Conservation (phyloP, 1,140 invertebrate species). For the Pomacea maculata region DNA sequence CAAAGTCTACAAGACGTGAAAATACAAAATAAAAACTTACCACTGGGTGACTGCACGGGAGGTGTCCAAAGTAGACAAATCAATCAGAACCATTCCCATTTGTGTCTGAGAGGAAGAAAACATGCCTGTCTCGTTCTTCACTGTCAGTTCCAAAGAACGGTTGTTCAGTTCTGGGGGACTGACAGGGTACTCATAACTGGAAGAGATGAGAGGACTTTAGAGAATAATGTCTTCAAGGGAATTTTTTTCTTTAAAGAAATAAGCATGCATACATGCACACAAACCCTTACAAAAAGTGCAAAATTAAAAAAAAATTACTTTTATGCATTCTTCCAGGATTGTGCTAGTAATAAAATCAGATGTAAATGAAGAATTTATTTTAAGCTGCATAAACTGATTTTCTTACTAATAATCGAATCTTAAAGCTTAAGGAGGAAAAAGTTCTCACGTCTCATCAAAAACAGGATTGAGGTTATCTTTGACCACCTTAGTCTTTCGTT, state of each 20-base stretch:
- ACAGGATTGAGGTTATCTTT: slow-evolving; percentile 90
- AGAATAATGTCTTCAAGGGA: neutral
- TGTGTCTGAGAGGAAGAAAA: slow-evolving; percentile 56
- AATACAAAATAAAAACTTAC: slow-evolving; percentile 39
- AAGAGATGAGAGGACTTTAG: neutral
- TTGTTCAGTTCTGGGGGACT: slow-evolving; percentile 41
- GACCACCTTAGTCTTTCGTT: slow-evolving; percentile 83
- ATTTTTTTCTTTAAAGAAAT: neutral
- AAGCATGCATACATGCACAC: neutral
- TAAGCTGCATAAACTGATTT: neutral
- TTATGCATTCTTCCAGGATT: no score
- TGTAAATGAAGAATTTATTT: no score
- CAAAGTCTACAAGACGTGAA: neutral
- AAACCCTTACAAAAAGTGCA: neutral
- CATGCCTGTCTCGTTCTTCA: slow-evolving; percentile 58
- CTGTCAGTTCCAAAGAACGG: slow-evolving; percentile 50
- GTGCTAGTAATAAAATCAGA: no score
- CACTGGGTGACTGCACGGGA: slow-evolving; percentile 56
- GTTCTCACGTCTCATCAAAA: slow-evolving; percentile 83
- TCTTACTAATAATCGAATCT: no score
- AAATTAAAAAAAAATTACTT: no score
- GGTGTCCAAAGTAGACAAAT: slow-evolving; percentile 51
- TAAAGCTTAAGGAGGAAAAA: no score
- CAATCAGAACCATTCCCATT: slow-evolving; percentile 53
- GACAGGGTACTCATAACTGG: slow-evolving; percentile 61